phyloP scores from a whole-genome alignment of 2,888 invertebrate species.

The Amphipoea lucens region DNA sequence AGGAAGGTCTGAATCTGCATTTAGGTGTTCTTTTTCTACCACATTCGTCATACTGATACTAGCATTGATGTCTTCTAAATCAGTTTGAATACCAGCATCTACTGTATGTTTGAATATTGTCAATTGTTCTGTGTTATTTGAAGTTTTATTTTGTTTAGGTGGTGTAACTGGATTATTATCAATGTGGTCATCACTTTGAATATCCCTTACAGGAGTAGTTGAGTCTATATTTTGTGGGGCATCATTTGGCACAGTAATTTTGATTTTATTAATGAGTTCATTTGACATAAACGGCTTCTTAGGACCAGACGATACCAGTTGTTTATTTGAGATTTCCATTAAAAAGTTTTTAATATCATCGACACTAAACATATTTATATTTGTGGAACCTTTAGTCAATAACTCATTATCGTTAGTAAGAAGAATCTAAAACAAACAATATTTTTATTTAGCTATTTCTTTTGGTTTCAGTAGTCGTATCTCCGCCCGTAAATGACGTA shows the following conservation, averaged over 20 bases:
- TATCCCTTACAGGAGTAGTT: background rate
- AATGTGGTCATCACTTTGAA: constrained; percentile 2
- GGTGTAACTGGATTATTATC: background rate
- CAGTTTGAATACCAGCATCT: constrained; percentile 74
- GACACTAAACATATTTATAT: constrained; percentile 70
- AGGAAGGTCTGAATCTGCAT: background rate
- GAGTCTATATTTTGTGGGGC: background rate
- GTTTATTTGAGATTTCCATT: constrained; percentile 16
- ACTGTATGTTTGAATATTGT: constrained; percentile 50
- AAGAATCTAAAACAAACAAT: constrained; percentile 73
- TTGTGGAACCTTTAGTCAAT: constrained; percentile 60
- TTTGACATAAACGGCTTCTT: constrained; percentile 33
- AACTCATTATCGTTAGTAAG: constrained; percentile 73
- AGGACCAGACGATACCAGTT: background rate
- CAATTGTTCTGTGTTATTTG: constrained; percentile 9
- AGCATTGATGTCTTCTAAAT: constrained; percentile 45
- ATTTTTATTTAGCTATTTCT: background rate
- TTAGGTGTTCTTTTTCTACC: constrained; percentile 7
- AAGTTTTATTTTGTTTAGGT: constrained; percentile 12
- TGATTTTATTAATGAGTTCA: constrained; percentile 48
- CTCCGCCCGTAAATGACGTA: background rate
- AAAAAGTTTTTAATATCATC: constrained; percentile 69
- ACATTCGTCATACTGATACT: background rate
- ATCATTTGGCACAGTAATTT: constrained; percentile 54
- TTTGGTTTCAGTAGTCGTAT: background rate